Conservation (phyloP, 2,888 invertebrate genomes). For the Smittia sp. region DNA sequence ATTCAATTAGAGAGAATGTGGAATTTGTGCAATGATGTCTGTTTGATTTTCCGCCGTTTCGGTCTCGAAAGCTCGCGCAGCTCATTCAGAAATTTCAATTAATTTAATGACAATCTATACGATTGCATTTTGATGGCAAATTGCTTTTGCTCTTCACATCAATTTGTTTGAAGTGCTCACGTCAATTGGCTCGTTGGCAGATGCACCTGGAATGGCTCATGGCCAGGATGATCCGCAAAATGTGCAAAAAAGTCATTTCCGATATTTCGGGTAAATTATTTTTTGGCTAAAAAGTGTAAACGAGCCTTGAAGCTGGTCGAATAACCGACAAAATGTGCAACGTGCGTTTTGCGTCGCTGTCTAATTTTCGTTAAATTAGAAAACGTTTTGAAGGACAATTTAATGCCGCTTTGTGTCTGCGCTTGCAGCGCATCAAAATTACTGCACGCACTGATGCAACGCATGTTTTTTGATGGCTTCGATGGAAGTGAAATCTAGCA, state of each 20-base stretch:
- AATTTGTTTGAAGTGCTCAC: neutral
- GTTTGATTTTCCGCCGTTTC: neutral
- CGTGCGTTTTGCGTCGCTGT: neutral
- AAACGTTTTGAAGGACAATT: conserved; percentile 34
- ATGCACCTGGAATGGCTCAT: neutral
- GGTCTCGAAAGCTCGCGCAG: neutral
- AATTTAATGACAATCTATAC: neutral
- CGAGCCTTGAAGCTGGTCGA: neutral
- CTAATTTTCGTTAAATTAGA: neutral
- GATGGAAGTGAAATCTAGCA: neutral
- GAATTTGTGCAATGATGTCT: neutral
- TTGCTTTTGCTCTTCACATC: neutral
- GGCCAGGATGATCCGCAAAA: neutral
- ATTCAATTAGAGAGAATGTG: neutral
- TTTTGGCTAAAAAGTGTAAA: neutral
- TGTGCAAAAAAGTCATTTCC: neutral
- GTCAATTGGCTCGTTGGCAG: neutral
- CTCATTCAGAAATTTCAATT: conserved; percentile 7
- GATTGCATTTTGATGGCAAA: neutral
- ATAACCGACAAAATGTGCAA: neutral
- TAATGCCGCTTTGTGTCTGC: conserved; percentile 25
- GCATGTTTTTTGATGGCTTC: neutral
- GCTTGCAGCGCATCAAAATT: neutral
- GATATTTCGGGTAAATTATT: neutral
- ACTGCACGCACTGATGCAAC: conserved; percentile 32